Evolutionary conservation across 1,140 invertebrate genomes (phyloP), one percentile per base, ranked within the genome.

Genomic region (Drosophila nasuta): DNA sequence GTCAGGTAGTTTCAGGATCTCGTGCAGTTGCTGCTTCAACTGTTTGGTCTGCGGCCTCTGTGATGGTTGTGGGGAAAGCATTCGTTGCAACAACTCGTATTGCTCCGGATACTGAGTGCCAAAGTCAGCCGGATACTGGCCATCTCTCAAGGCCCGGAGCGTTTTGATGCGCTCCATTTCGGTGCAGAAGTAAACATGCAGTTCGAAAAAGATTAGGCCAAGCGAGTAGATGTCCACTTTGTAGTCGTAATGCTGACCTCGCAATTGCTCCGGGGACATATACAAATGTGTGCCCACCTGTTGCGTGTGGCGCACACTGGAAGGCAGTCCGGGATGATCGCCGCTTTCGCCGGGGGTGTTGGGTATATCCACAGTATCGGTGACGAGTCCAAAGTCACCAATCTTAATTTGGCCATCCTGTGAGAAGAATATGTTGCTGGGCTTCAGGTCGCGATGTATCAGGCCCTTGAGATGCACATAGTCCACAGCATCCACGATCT

Each of bases 151-250:
- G 59, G 94, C 92, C 43, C 94, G 93, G 6, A 97, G 91, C 13
- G 94, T 94, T 28, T 93, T 90, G 35, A 96, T 93, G 57, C 98
- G 94, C 93, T 99, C 98, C 95, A 98, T 97, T 92, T 97, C 96
- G 0, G 98, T 99, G 3, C 93, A 93, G 93, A 99, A 99, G 30
- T 97, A 96, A 65, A 96, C 95, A 15, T 98, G 93, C 46, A 99
- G 93, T 93, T 99, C 98, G 92, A 98, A 98, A 49, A 99, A 94
- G 68, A 99, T 98, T 51, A 99, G 94, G 1, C 98, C 98, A 64
- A 99, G 93, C 0, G 98, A 98, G 93, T 97, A 99, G 66, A 99
- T 99, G 91, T 99, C 98, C 35, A 99, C 98, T 94, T 99, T 99
- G 86, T 97, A 97, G 90, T 96, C 96, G 92, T 99, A 99, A 1